A percentile compares a stretch with the other conserved stretches of the same genome.
Conservation (phyloP, 2,797 vertebrate species). For the Falco columbarius region DNA sequence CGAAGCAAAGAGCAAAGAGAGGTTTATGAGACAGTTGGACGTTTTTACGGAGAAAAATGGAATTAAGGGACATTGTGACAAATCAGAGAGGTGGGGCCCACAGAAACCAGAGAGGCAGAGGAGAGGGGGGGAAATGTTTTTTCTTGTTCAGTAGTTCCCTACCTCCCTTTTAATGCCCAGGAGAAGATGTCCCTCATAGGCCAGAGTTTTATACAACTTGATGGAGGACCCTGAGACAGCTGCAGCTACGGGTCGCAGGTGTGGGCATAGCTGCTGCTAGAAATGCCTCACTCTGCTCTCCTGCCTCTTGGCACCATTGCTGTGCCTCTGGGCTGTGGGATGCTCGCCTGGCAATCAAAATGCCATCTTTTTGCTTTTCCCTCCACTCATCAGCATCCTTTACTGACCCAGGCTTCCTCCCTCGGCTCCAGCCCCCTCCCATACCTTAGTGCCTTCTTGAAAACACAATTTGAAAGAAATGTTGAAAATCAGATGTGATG, state of each 20-base stretch:
- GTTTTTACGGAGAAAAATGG: background rate
- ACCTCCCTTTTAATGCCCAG: background rate
- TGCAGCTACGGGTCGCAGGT: fast-evolving
- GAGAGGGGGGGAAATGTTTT: background rate
- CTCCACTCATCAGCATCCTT: background rate
- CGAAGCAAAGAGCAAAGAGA: background rate
- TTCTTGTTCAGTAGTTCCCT: background rate
- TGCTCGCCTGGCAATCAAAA: background rate
- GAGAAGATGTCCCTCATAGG: background rate
- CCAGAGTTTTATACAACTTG: background rate
- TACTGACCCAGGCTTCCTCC: background rate
- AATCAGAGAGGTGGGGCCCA: background rate
- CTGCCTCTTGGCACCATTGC: background rate
- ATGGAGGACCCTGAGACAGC: background rate
- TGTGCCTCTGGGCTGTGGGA: background rate
- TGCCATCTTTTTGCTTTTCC: background rate
- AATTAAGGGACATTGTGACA: background rate
- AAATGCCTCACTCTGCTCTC: background rate
- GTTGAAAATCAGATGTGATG: background rate
- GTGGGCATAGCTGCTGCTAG: background rate
- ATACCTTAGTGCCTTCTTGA: background rate
- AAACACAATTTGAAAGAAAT: background rate
- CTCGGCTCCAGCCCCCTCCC: background rate
- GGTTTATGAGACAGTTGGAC: background rate
- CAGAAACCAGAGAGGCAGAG: background rate